Evolutionary conservation across 2,113 vertebrate species (phyloP).

Genomic region (Holacanthus passer): DNA sequence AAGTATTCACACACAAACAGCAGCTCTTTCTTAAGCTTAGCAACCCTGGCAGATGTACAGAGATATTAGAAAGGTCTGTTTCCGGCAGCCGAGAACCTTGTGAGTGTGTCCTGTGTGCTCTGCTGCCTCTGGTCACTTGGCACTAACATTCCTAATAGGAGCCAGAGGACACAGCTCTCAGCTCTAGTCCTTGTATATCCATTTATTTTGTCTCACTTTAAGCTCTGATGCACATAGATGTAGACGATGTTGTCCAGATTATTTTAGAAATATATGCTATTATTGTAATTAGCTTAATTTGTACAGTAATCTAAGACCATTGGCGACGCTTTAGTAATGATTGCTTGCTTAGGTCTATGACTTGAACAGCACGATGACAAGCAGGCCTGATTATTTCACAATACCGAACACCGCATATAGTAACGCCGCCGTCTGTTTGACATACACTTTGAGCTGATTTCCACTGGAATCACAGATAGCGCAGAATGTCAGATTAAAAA

Average conservation of each 20-base stretch:
- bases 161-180: conserved; percentile 29
- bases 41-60: conserved; percentile 10
- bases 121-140: conserved; percentile 33
- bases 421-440: conserved; percentile 15
- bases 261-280: not conserved
- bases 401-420: not conserved
- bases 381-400: not conserved
- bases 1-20: not conserved
- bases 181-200: not conserved
- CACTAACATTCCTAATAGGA: conserved; percentile 29
- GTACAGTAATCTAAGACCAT: not conserved
- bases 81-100: not conserved
- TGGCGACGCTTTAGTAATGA: not conserved
- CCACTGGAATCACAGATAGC: conserved; percentile 40
- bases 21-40: not conserved
- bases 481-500: conserved; percentile 68
- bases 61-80: not conserved
- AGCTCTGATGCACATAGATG: not conserved
- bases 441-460: conserved; percentile 6
- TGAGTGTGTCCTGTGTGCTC: conserved; percentile 10
- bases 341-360: not conserved
- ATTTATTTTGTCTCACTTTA: not conserved
- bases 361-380: not conserved
- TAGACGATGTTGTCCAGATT: not conserved
- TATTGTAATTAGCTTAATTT: not conserved